These are phyloP conservation scores for Eumeta japonica DNA, from an alignment of 1,140 invertebrate genomes.

Conservation along the genomic window DNA sequence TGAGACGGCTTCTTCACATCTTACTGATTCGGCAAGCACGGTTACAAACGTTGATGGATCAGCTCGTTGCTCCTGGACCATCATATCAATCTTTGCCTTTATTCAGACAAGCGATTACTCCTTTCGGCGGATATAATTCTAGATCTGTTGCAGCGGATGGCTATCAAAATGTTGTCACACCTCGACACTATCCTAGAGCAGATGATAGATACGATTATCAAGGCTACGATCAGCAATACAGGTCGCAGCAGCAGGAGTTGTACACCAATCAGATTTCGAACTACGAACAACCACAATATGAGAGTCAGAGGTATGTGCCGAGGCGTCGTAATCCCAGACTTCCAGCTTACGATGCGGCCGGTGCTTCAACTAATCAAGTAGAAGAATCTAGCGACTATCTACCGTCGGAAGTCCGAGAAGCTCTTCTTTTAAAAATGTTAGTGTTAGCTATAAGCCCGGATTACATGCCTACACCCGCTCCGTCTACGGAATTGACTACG, in stretches of 20 bases:
- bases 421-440: conserved; percentile 67
- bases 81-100: conserved; percentile 27
- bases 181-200: conserved; percentile 29
- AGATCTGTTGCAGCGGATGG: conserved; percentile 19
- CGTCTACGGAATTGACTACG: conserved; percentile 39
- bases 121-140: conserved; percentile 9
- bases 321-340: conserved; percentile 37
- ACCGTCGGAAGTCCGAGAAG: conserved; percentile 66
- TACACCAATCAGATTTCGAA: conserved; percentile 37
- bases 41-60: conserved; percentile 56
- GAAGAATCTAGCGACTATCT: conserved; percentile 63
- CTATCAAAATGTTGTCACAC: conserved; percentile 24
- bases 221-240: conserved; percentile 30
- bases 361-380: conserved; percentile 49
- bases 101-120: conserved; percentile 23
- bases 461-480: conserved; percentile 44
- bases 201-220: conserved; percentile 43
- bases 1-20: conserved; percentile 59
- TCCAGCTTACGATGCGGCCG: conserved; percentile 36
- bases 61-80: conserved; percentile 35
- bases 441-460: conserved; percentile 68
- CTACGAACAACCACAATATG: conserved; percentile 44
- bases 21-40: conserved; percentile 58
- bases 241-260: conserved; percentile 30
- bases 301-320: conserved; percentile 46